A percentile compares a stretch with the other conserved stretches of the same genome.
phyloP scores from a whole-genome alignment of 92 coral and sea anemone genomes.

The Umimayanthus kanabou region DNA sequence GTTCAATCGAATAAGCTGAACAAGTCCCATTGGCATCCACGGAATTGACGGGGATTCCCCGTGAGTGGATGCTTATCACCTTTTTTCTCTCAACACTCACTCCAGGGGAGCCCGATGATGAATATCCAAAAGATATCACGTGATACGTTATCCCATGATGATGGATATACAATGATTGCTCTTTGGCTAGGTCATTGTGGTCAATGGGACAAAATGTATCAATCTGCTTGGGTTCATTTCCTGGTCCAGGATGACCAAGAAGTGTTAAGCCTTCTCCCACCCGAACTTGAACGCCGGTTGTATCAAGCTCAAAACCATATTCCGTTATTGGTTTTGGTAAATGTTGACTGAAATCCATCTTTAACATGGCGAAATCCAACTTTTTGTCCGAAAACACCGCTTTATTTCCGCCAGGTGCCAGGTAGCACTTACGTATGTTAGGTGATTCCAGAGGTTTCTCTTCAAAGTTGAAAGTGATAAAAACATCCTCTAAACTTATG shows the following conservation, averaged over 20 bases:
- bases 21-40: too few species aligned
- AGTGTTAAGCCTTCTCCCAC: not conserved
- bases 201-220: not conserved
- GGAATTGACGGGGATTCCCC: not conserved
- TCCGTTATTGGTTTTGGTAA: not conserved
- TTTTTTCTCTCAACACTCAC: not conserved
- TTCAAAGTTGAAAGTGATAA: not conserved
- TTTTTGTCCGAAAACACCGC: not conserved
- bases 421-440: not conserved
- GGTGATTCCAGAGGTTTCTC: not conserved
- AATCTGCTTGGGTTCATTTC: not conserved
- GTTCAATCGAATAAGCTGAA: not conserved
- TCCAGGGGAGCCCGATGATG: conserved; percentile 7
- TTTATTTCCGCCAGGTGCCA: too few species aligned
- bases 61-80: not conserved
- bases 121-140: not conserved
- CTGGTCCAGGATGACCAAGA: not conserved
- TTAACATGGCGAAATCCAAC: not conserved
- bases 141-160: not conserved
- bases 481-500: not conserved
- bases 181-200: not conserved
- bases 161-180: not conserved
- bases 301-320: not conserved
- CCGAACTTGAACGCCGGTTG: not conserved
- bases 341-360: not conserved